Conservation (phyloP, 2,797 vertebrate genomes). For the Gallirallus australis region DNA sequence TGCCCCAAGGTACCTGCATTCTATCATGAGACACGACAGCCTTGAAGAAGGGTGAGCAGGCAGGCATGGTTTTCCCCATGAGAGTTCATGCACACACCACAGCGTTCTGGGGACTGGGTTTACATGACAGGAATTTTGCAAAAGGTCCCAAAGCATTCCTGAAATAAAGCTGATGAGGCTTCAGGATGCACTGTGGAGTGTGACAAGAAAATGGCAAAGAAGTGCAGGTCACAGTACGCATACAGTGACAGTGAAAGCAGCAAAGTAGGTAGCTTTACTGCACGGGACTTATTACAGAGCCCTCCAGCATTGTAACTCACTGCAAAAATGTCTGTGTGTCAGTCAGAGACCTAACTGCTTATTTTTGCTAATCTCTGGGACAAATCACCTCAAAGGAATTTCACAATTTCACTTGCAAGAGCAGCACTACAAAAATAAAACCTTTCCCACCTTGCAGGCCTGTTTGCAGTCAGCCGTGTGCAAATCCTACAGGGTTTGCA, state of each 20-base stretch:
- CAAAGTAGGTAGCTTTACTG: background rate
- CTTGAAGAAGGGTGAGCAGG: background rate
- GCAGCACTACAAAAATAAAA: slow-evolving; percentile 12
- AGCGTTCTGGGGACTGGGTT: background rate
- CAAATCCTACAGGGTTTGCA: background rate
- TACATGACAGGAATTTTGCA: background rate
- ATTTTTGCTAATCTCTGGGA: slow-evolving; percentile 34
- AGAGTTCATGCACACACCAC: background rate
- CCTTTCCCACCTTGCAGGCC: slow-evolving; percentile 16
- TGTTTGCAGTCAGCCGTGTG: background rate
- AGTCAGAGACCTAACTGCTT: background rate
- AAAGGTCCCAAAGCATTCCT: background rate
- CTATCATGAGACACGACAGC: background rate
- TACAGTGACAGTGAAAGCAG: background rate
- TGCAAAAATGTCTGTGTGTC: background rate
- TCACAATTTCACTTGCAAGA: slow-evolving; percentile 42
- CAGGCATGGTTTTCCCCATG: rapidly evolving
- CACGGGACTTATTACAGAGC: background rate
- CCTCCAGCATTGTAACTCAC: background rate
- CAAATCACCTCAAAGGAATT: slow-evolving; percentile 47
- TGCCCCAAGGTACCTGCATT: background rate
- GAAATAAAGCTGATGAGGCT: background rate
- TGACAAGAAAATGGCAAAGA: background rate
- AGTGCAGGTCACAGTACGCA: background rate
- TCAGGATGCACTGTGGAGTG: background rate